Base-by-base conservation (phyloP, 2,888 invertebrate species). In the Chrysolina americana region DNA sequence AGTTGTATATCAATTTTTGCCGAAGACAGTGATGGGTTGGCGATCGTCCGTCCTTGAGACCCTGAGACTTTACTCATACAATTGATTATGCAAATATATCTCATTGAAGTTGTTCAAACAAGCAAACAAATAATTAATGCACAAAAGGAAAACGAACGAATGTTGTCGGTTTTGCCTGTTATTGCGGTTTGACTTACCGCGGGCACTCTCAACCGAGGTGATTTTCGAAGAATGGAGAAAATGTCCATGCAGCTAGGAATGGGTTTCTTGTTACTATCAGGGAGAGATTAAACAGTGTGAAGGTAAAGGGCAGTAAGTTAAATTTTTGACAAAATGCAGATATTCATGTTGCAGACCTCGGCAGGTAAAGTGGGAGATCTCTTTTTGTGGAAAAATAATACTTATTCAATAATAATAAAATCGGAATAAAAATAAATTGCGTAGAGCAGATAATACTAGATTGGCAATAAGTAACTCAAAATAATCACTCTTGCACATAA, bases 31-130 rank as follows among this genome's bases (percentile, higher is more conserved):
- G 71, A 68, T 68, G 66, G 62, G 59, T 59, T 59, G 28, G 66
- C 66, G 53, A 50, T 66, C 50, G 66, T 59, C 50, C 70, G 73
- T 70, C 73, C 73, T 74, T 74, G 73, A 74, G 73, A 74, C 73
- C 70, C 65, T 74, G 50, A 66, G 66, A 66, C 66, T 66, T 59
- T 59, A 59, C 59, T 59, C 71, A 41, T 70, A 70, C 73, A 74
- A 74, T 74, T 70, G 73, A 70, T 74, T 74, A 74, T 74, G 73
- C 70, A 74, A 74, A 74, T 74, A 70, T 65, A 65, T 70, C 73
- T 72, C 71, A 72, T 72, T 72, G 71, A 72, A 62, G 66, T 66
- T 72, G 59, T 50, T 72, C 50, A 68, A 48, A 72, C 66, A 66
- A 71, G 62, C 62, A 72, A 72, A 59, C 59, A 59, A 59, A 59